phyloP scores from a whole-genome alignment of 1,140 invertebrate species.

The Aphaenogaster ashmeadi region DNA sequence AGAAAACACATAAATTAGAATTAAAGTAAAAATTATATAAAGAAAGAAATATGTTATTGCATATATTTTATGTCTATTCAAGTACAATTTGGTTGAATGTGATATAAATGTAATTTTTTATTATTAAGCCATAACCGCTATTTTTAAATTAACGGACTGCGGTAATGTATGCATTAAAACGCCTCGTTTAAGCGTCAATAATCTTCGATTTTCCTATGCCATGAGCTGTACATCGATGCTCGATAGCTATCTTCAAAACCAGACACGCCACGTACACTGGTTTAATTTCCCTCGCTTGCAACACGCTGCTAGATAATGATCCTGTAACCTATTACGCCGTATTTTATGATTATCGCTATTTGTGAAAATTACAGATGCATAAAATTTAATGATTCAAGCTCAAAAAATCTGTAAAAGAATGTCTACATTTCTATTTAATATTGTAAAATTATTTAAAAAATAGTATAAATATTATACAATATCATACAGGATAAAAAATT shows the following conservation, averaged over 20 bases:
- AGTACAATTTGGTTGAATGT: background rate
- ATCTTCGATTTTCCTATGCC: slow-evolving; percentile 42
- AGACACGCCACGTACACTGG: background rate
- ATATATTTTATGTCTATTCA: background rate
- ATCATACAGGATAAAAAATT: background rate
- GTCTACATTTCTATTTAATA: background rate
- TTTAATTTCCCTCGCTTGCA: slow-evolving; percentile 62
- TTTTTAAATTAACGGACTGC: slow-evolving; percentile 17
- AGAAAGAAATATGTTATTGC: background rate
- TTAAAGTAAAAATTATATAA: background rate
- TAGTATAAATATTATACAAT: background rate
- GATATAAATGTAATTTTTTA: background rate
- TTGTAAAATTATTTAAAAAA: slow-evolving; percentile 1
- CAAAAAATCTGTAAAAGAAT: background rate
- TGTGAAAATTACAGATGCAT: background rate
- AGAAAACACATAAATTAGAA: background rate
- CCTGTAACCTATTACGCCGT: slow-evolving; percentile 9
- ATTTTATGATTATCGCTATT: slow-evolving; percentile 3
- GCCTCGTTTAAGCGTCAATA: background rate
- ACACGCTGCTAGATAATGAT: slow-evolving; percentile 38
- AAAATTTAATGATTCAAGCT: slow-evolving; percentile 10
- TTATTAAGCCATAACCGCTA: background rate
- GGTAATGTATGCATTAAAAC: background rate
- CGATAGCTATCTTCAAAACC: slow-evolving; percentile 64
- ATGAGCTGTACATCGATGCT: slow-evolving; percentile 29